Evolutionary conservation across 30 jellyfish, hydroid and myxozoan species (phyloP).

Genomic region (Nemopilema nomurai): DNA sequence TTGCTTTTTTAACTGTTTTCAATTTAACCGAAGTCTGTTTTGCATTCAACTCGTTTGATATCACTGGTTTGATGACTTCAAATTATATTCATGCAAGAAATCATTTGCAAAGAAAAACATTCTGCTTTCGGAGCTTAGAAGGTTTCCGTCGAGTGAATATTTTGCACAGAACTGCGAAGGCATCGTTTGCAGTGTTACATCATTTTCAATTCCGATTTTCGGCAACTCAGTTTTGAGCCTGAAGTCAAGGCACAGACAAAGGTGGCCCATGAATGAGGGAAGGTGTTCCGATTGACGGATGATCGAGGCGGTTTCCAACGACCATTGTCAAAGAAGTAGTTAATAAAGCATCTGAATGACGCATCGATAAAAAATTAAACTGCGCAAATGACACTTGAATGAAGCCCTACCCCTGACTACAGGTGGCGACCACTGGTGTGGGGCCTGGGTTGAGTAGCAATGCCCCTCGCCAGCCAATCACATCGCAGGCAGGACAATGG

Average conservation of each 20-base stretch:
- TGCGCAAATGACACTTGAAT: slow-evolving; percentile 44
- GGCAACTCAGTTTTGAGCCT: not conserved
- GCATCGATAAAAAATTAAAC: slow-evolving; percentile 49
- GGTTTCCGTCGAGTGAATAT: too few species aligned
- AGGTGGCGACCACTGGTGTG: slow-evolving; percentile 64
- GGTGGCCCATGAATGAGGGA: slow-evolving; percentile 15
- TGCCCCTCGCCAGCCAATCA: slow-evolving; percentile 41
- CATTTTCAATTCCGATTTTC: not conserved
- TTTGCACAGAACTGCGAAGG: not conserved
- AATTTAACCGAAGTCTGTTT: too few species aligned
- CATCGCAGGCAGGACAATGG: slow-evolving; percentile 23
- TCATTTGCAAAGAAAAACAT: too few species aligned
- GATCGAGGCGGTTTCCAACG: slow-evolving; percentile 27
- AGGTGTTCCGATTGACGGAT: slow-evolving; percentile 26
- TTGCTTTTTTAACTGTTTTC: too few species aligned
- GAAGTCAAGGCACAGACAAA: slow-evolving; percentile 15
- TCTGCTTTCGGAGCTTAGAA: too few species aligned
- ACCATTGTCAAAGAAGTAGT: not conserved
- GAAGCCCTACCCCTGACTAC: slow-evolving; percentile 60
- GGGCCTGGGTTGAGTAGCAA: slow-evolving; percentile 20
- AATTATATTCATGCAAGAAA: too few species aligned
- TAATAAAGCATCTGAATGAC: slow-evolving; percentile 14
- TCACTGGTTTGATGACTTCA: too few species aligned
- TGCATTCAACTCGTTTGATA: too few species aligned
- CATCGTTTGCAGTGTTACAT: not conserved